phyloP scores from a whole-genome alignment of 2,888 invertebrate species.

The Ichneumoninae sp. region DNA sequence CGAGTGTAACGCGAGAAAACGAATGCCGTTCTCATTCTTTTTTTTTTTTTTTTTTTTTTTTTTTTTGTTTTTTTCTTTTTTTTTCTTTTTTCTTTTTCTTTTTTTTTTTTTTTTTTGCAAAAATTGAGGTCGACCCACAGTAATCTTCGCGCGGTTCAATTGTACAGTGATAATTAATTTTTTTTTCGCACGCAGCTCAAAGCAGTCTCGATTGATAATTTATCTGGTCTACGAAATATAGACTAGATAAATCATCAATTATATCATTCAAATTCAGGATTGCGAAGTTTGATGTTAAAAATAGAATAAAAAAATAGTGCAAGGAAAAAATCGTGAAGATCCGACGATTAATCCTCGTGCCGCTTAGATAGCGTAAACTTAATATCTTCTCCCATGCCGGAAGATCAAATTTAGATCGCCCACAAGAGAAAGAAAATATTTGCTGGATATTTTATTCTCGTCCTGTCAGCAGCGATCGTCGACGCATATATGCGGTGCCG shows the following conservation, averaged over 20 bases:
- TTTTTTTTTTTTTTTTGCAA: too few species aligned
- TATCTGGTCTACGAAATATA: neutral
- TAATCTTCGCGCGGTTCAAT: neutral
- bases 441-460: slow-evolving; percentile 4
- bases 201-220: neutral
- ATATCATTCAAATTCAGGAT: neutral
- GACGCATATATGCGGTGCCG: neutral
- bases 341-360: neutral
- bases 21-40: neutral
- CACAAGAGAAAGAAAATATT: neutral
- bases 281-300: neutral
- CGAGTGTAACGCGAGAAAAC: neutral
- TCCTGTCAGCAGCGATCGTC: slow-evolving; percentile 2
- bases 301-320: neutral
- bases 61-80: too few species aligned
- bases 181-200: neutral
- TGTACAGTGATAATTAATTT: neutral
- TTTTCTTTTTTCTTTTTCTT: neutral
- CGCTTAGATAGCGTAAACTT: neutral
- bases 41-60: too few species aligned
- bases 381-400: neutral
- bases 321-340: neutral
- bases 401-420: neutral
- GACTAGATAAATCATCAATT: too few species aligned
- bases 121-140: neutral